Evolutionary conservation across 1,140 invertebrate genomes (phyloP), one percentile per base, ranked within the genome.

Genomic region (Papilio xuthus): DNA sequence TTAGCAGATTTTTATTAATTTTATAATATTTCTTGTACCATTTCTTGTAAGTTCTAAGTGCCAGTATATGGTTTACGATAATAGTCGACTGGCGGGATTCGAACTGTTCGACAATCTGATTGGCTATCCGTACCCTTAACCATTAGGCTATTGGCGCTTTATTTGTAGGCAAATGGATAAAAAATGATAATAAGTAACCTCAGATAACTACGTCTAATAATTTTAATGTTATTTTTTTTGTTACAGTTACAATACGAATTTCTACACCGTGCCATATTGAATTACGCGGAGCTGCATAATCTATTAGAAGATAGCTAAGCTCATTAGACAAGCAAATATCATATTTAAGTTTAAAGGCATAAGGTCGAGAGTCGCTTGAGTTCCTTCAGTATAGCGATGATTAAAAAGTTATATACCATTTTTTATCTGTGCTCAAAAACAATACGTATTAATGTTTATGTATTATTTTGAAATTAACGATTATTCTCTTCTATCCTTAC

Each of bases 161-260:
- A n/a, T 44, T 42, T 42, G 9, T 42, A n/a, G 8, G 42, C 1
- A 12, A 42, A 42, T 42, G 7, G 42, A 42, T 42, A 1, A 12
- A 42, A 12, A 42, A 42, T n/a, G n/a, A n/a, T n/a, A n/a, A n/a
- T n/a, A n/a, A n/a, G n/a, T n/a, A n/a, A 37, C 32, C 7, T 37
- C 32, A 37, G 32, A 37, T 37, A 37, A 37, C 7, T 37, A 37
- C 12, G 12, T 44, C 4, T 44, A 44, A 10, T 2, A 44, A 10
- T 44, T 2, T 56, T 56, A 20, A 9, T 50, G 2, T 18, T 6
- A 1, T 9, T 80, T 80, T 84, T 89, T 87, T 83, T 50, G 85
- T 96, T 96, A 20, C 94, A 98, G 97, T 96, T 97, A 89, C 97
- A 98, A 94, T 98, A 98, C 91, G 97, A 98, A 95, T 98, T 98